Evolutionary conservation across 2,113 vertebrate genomes (phyloP).

Genomic region (Corapipo altera): DNA sequence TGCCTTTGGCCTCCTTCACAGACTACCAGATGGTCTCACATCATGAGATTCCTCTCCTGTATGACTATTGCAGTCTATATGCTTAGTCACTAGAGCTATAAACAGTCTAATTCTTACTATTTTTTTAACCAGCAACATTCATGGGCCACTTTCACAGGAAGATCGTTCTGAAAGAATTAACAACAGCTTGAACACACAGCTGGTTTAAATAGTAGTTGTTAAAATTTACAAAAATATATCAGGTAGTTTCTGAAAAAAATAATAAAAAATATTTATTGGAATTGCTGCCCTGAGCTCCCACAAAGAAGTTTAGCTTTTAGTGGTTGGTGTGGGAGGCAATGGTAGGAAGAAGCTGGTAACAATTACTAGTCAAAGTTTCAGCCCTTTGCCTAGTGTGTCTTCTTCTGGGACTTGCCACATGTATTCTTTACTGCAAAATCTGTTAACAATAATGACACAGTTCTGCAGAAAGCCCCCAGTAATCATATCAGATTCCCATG

Average conservation of each 20-base stretch:
- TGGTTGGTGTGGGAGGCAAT: background rate
- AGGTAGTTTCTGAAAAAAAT: background rate
- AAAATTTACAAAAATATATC: background rate
- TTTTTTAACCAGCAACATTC: background rate
- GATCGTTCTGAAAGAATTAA: background rate
- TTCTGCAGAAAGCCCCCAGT: background rate
- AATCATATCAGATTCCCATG: background rate
- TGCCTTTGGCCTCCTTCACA: background rate
- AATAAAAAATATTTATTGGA: background rate
- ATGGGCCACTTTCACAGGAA: background rate
- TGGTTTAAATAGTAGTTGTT: background rate
- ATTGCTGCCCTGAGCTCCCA: background rate
- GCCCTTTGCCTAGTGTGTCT: background rate
- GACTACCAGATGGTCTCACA: background rate
- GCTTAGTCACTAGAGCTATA: constrained; percentile 51
- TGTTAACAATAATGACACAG: background rate
- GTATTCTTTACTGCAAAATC: background rate
- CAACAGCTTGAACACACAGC: background rate
- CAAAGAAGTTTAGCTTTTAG: background rate
- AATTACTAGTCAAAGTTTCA: background rate
- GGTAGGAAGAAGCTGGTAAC: background rate
- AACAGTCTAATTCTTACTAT: background rate
- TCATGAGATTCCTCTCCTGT: background rate
- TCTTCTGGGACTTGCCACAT: background rate
- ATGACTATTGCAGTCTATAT: background rate